Conservation (phyloP, 2,113 vertebrate genomes). For the Bos javanicus region DNA sequence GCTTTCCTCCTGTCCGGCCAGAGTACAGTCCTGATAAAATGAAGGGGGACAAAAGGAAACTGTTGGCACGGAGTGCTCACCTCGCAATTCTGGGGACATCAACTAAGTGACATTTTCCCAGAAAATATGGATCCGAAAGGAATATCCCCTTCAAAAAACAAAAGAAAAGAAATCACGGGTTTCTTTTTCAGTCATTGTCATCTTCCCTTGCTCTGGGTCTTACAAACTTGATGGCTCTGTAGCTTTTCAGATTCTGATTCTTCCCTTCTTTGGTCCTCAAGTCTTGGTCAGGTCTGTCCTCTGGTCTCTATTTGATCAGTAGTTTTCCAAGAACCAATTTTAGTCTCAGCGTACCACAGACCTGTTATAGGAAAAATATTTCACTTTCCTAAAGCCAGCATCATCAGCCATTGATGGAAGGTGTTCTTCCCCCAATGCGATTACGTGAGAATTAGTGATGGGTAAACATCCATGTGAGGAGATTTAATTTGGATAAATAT, state of each 20-base stretch:
- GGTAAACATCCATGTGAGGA: conserved; percentile 7
- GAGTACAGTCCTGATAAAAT: conserved; percentile 44
- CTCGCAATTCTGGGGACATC: background rate
- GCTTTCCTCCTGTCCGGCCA: conserved; percentile 66
- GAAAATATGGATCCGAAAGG: background rate
- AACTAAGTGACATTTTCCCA: background rate
- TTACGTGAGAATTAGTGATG: background rate
- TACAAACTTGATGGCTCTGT: background rate
- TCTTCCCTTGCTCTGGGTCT: background rate
- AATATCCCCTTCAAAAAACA: background rate
- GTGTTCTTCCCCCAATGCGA: background rate
- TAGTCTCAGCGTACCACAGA: background rate
- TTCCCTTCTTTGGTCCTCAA: background rate
- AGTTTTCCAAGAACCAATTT: background rate
- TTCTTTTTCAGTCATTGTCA: background rate
- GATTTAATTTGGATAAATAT: conserved; percentile 59
- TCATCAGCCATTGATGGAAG: background rate
- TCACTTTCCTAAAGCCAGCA: background rate
- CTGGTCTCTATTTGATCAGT: background rate
- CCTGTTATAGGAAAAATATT: background rate
- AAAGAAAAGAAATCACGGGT: background rate
- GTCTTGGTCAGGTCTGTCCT: background rate
- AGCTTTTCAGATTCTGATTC: background rate
- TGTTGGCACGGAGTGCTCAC: background rate
- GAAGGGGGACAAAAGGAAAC: background rate